Conservation (phyloP, 2,113 vertebrate genomes). For the Neodon shergylaensis region DNA sequence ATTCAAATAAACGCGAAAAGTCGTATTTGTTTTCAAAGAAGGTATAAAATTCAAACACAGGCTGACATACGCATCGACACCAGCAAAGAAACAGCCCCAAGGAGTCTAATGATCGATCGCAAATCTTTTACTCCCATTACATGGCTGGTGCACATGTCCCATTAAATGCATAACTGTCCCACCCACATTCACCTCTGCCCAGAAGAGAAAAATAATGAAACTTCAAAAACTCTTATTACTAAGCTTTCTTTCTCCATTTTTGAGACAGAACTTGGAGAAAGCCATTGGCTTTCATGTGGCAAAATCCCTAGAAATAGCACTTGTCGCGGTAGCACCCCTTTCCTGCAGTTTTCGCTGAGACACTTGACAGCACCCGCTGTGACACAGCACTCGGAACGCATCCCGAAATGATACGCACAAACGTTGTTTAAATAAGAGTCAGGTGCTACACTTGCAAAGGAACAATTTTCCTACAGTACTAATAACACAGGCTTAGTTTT, state of each 20-base stretch:
- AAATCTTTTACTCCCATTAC: fast-evolving
- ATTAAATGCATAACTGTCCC: neutral
- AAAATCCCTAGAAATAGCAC: neutral
- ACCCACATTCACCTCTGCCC: fast-evolving
- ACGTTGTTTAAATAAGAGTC: slow-evolving; percentile 9
- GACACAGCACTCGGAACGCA: neutral
- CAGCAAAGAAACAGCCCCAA: neutral
- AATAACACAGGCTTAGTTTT: neutral
- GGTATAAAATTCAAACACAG: slow-evolving; percentile 46
- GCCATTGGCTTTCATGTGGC: neutral
- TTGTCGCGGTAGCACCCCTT: neutral
- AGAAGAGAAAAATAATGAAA: neutral
- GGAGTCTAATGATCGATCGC: neutral
- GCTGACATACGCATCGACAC: neutral
- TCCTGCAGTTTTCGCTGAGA: neutral
- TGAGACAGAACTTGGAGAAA: neutral
- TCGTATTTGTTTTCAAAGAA: slow-evolving; percentile 29
- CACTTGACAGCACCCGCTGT: neutral
- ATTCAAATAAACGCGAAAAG: slow-evolving; percentile 38
- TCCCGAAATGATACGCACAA: neutral
- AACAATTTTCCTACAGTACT: neutral
- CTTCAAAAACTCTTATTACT: neutral
- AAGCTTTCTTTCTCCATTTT: neutral
- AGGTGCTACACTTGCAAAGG: neutral
- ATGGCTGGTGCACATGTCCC: neutral